phyloP scores from a whole-genome alignment of 2,888 invertebrate genomes.

The Leptopterna dolabrata region DNA sequence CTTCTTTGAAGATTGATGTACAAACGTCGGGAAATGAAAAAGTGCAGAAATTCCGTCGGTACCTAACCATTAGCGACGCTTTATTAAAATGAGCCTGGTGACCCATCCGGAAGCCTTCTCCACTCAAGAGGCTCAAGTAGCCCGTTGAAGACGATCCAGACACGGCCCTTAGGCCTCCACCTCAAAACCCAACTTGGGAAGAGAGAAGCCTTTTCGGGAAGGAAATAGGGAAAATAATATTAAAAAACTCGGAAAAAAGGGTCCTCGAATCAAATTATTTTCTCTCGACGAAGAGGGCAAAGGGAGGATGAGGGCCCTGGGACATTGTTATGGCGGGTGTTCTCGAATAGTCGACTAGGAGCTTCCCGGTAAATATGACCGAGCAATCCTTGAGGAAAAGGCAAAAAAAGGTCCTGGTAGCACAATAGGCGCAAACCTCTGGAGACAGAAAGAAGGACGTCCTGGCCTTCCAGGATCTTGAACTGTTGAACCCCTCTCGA shows the following conservation, averaged over 20 bases:
- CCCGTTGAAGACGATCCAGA: neutral
- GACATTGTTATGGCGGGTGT: slow-evolving; percentile 37
- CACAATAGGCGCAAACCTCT: slow-evolving; percentile 26
- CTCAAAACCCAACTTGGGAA: slow-evolving; percentile 15
- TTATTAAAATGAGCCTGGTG: no score
- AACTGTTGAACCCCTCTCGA: slow-evolving; percentile 9
- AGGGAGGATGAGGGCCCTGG: slow-evolving; percentile 23
- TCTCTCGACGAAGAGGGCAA: neutral
- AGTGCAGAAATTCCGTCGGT: neutral
- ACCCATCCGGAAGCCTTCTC: neutral
- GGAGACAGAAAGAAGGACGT: neutral
- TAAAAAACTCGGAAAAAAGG: neutral
- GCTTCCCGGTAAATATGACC: slow-evolving; percentile 27
- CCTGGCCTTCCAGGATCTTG: neutral
- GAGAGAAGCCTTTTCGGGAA: neutral
- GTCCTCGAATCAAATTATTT: slow-evolving; percentile 38
- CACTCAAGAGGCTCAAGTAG: neutral
- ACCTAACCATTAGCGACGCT: neutral
- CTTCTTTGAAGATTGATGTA: no score
- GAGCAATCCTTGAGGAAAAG: neutral
- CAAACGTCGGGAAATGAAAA: neutral
- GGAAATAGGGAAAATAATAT: neutral
- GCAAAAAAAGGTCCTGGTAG: neutral
- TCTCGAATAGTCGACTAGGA: neutral
- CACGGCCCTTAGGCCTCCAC: neutral